Evolutionary conservation across 2,888 invertebrate genomes (phyloP), one percentile per base, ranked within the genome.

Genomic region (Amphipoea lucens): DNA sequence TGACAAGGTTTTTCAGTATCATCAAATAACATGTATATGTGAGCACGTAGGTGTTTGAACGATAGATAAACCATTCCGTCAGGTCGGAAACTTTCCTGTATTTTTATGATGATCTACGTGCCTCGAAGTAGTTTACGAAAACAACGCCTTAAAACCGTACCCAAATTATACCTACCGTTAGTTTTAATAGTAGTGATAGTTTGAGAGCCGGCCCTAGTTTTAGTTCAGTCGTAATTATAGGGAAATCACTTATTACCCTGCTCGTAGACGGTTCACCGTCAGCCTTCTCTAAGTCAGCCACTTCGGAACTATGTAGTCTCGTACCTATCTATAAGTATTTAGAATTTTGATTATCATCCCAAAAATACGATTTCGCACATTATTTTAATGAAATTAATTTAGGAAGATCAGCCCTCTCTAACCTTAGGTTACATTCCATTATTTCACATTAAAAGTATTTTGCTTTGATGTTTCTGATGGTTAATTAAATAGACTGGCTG

Each of bases 221-320:
- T 54, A 85, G 76, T 69, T 72, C 65, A 69, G 72, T 54, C 14
- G 72, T 76, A 83, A 81, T 85, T 81, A 85, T 73, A 85, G 65
- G 45, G 45, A 83, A 81, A 85, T 85, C 82, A 85, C 81, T 76
- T 75, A 83, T 76, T 54, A 81, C 76, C 68, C 65, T n/a, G 54
- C 65, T 69, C 60, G 45, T 40, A 81, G 65, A 57, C 36, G 57
- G 54, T 45, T 75, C 72, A 74, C 63, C 76, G 68, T 73, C 29
- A 65, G 74, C 20, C 60, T 85, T 72, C 63, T 63, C 72, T 73
- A 73, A 73, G 36, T 68, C 51, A 73, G 65, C 57, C 29, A 74
- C 51, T 81, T 83, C 17, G n/a, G n/a, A 63, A n/a, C 42, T 54
- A 57, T 48, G 11, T 83, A 57, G 29, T 48, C 23, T 54, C 5